A percentile compares a stretch with the other conserved stretches of the same genome.
These are phyloP conservation scores for Ricordea florida DNA, from an alignment of 92 coral and sea anemone species.

Conservation along the genomic window DNA sequence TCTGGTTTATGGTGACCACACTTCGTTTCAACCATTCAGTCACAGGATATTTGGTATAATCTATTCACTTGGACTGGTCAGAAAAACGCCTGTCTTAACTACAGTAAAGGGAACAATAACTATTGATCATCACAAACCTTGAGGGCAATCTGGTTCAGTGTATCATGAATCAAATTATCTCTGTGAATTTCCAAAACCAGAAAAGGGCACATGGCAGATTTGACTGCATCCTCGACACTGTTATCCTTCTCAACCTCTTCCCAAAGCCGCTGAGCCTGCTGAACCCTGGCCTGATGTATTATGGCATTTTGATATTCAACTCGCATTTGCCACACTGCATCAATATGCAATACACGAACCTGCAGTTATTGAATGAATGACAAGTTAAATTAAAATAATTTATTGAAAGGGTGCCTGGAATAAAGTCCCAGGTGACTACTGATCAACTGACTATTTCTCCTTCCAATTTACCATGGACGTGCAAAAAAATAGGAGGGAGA, in stretches of 20 bases:
- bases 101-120: not conserved
- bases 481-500: too few species aligned
- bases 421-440: too few species aligned
- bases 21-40: too few species aligned
- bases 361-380: not conserved
- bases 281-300: constrained; percentile 94
- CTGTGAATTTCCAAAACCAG: constrained; percentile 90
- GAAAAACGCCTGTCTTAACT: not conserved
- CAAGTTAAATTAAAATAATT: not conserved
- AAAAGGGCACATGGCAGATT: constrained; percentile 96
- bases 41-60: too few species aligned
- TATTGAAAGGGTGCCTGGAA: too few species aligned
- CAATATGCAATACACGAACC: constrained; percentile 96
- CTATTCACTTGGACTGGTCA: not conserved
- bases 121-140: constrained; percentile 46
- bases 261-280: constrained; percentile 87
- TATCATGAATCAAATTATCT: constrained; percentile 86
- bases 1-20: too few species aligned
- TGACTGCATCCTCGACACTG: constrained; percentile 79
- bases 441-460: too few species aligned
- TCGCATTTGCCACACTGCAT: constrained; percentile 98
- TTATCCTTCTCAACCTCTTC: constrained; percentile 70
- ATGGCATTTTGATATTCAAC: constrained; percentile 95
- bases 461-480: too few species aligned
- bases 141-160: constrained; percentile 76